Percentiles rank a stretch among this genome's conserved stretches.
phyloP scores from a whole-genome alignment of 2,888 invertebrate genomes.

The Heliconius ethilla region DNA sequence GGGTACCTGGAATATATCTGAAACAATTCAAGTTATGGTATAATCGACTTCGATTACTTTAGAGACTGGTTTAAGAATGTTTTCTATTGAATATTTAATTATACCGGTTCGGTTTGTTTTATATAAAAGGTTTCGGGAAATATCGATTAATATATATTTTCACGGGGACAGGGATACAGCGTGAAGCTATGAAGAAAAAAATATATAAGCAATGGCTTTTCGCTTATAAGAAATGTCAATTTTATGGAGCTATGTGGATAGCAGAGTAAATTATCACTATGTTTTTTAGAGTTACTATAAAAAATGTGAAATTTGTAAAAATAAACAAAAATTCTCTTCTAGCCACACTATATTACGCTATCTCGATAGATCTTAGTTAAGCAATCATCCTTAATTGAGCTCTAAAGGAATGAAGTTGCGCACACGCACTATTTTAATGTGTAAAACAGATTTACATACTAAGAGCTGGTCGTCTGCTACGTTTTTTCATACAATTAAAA shows the following conservation, averaged over 20 bases:
- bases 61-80: background rate
- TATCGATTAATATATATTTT: background rate
- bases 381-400: constrained; percentile 22
- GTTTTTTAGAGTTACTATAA: no score
- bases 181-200: background rate
- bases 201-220: no score
- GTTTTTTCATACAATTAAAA: background rate
- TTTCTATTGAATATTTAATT: background rate
- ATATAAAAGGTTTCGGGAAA: background rate
- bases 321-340: background rate
- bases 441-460: constrained; percentile 15
- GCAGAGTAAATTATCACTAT: no score
- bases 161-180: background rate
- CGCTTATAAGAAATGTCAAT: no score
- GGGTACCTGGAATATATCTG: background rate
- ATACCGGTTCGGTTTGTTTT: background rate
- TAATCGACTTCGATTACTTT: background rate
- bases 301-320: no score
- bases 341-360: background rate
- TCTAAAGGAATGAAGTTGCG: constrained; percentile 12
- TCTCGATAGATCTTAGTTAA: constrained; percentile 18
- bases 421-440: constrained; percentile 3
- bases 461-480: background rate
- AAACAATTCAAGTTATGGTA: constrained; percentile 9
- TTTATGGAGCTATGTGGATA: no score